Base-by-base conservation (phyloP, 2,888 invertebrate genomes). In the Drosophila pseudotalamancana region DNA sequence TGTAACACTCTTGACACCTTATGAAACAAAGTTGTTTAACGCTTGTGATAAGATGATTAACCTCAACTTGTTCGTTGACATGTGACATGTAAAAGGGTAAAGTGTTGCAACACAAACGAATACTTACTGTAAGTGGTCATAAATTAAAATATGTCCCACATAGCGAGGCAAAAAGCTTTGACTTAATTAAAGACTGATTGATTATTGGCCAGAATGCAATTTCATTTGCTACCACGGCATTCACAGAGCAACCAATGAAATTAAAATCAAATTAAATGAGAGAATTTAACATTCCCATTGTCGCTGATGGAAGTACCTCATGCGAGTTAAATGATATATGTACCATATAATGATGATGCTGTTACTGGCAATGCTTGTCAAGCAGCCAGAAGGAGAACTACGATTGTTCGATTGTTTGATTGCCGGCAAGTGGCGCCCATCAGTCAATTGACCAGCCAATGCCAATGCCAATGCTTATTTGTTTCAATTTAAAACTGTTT, bases 401-500 rank as follows among this genome's bases (percentile, higher is more conserved):
- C 21, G 23, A 23, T 6, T 23, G 21, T 37, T 64, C 25, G 29
- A 35, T 27, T 9, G 31, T 12, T 64, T 19, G 29, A 35, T 27
- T 9, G 31, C n/a, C 25, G 29, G 19, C 23, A 25, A 43, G 35
- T 8, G 53, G 43, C 23, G 12, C 27, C 27, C 62, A 50, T 62
- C 63, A 45, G 53, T 54, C 76, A 74, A 53, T 34, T 37, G 70
- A 45, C 16, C 42, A 27, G 49, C 35, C 65, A 51, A 60, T 54
- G 29, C 63, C 66, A 75, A 64, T 72, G 49, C 35, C 65, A 51
- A 60, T 54, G 29, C 63, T 68, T 78, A 64, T 72, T 84, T 85
- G 87, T 65, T 64, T 74, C 87, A 71, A 74, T 75, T 75, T 67
- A 68, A 72, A 63, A 62, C 43, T 21, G 68, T 68, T 75, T 45